phyloP scores from a whole-genome alignment of 2,113 vertebrate genomes.

The Antechinus stuartii region DNA sequence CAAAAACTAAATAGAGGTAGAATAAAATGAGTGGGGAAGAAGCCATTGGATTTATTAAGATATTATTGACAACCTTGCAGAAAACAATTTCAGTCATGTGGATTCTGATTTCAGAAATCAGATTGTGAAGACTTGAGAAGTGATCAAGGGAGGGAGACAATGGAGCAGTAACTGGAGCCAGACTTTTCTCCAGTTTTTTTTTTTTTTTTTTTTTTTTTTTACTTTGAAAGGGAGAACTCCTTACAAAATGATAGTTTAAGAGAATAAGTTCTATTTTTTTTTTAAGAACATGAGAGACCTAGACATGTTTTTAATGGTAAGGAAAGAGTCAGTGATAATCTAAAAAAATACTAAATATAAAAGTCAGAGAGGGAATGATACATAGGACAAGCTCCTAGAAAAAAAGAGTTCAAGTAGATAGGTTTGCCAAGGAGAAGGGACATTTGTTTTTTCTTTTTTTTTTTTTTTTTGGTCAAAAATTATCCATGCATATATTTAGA shows the following conservation, averaged over 20 bases:
- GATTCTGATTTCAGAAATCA: not conserved
- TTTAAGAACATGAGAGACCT: not conserved
- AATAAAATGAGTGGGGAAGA: not conserved
- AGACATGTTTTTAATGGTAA: not conserved
- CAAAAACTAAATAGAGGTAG: not conserved
- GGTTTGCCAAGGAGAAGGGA: not conserved
- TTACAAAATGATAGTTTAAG: not conserved
- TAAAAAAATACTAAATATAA: not conserved
- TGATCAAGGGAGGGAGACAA: not conserved
- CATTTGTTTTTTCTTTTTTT: not conserved
- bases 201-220: not conserved
- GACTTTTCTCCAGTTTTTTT: not conserved
- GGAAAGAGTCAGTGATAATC: not conserved
- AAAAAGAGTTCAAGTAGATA: not conserved
- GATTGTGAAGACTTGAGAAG: not conserved
- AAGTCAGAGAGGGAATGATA: not conserved
- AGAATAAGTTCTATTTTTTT: not conserved
- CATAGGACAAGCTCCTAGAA: not conserved
- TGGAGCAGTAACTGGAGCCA: no score
- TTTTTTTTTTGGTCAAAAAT: no score
- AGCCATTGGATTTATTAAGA: not conserved
- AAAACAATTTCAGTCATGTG: not conserved
- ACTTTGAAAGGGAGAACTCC: not conserved
- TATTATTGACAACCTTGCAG: no score
- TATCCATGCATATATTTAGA: no score